Conservation (phyloP, 30 jellyfish, hydroid and myxozoan genomes). For the Cassiopea andromeda region DNA sequence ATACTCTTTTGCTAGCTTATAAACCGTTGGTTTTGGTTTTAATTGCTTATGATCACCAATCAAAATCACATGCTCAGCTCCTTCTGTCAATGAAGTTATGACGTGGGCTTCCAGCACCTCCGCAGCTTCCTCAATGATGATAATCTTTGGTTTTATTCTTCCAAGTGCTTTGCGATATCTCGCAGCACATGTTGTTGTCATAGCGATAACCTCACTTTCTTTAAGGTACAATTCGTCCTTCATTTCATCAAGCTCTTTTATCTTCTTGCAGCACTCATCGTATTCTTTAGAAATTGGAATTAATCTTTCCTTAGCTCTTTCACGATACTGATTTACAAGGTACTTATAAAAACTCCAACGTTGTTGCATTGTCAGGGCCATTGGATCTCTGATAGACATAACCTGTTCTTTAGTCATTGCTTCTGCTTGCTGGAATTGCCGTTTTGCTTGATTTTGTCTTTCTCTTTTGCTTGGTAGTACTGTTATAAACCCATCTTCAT, state of each 20-base stretch:
- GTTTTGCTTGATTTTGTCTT: conserved; percentile 38
- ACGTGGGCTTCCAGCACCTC: conserved; percentile 97
- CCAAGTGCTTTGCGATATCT: conserved; percentile 51
- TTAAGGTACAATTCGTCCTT: conserved; percentile 65
- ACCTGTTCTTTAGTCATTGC: conserved; percentile 74
- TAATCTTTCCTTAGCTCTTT: neutral
- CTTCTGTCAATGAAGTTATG: conserved; percentile 60
- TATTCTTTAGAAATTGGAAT: conserved; percentile 25
- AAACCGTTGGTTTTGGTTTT: conserved; percentile 84
- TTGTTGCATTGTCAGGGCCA: conserved; percentile 41
- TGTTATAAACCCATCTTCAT: conserved; percentile 48
- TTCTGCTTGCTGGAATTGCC: conserved; percentile 10
- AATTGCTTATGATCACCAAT: conserved; percentile 97
- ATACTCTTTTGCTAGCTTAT: conserved; percentile 68
- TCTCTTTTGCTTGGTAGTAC: conserved; percentile 53
- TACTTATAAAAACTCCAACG: conserved; percentile 79
- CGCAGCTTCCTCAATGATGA: conserved; percentile 95
- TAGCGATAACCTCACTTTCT: conserved; percentile 67
- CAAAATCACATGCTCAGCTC: conserved; percentile 79
- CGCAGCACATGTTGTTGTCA: conserved; percentile 94
- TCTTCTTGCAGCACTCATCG: conserved; percentile 69
- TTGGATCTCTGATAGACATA: conserved; percentile 47
- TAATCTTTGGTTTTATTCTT: conserved; percentile 70
- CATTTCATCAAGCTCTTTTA: conserved; percentile 44
- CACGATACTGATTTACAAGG: conserved; percentile 14